Evolutionary conservation across 2,113 vertebrate genomes (phyloP), one percentile per base, ranked within the genome.

Genomic region (Pygoscelis adeliae): DNA sequence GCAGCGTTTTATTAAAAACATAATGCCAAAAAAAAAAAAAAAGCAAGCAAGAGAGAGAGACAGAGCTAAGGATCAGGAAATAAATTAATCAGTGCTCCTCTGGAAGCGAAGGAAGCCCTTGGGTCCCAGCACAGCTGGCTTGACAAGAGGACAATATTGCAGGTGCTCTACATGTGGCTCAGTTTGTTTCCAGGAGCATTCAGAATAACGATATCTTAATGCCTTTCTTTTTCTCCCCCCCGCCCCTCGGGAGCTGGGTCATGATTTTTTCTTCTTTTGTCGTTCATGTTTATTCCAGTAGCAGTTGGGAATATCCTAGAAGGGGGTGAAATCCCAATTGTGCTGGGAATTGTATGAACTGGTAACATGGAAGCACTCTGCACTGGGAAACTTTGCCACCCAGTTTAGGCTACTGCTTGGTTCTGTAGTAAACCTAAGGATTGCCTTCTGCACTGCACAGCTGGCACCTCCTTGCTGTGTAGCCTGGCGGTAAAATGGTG

Each of bases 1-100:
- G 65, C 95, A 91, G 63, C 2, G 2, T 89, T 94, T 95, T 95
- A 94, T 92, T 91, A 92, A 85, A 94, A 94, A 36, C 18, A 47
- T 50, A 87, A 67, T 55, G 61, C 52, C 25, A 73, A 83, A 78
- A 78, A 69, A 80, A 46, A 46, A 82, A 36, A 36, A 13, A 29
- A 15, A 32, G 4, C 14, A 65, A 50, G 36, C 22, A 32, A 11
- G n/a, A 59, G 26, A 59, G 46, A 50, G 14, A 67, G 38, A 88
- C 46, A 71, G 61, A 80, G n/a, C 55, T 84, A 62, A 65, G 55
- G 47, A 78, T 74, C 5, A 9, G 61, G 56, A 94, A 91, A 63
- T 52, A 93, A 77, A 94, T 86, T 65, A 83, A 92, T 82, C 44
- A 81, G 12, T 63, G 59, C 49, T 91, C 29, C 38, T 88, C 34